phyloP scores from a whole-genome alignment of 2,888 invertebrate species.

The Coleophora deauratella region DNA sequence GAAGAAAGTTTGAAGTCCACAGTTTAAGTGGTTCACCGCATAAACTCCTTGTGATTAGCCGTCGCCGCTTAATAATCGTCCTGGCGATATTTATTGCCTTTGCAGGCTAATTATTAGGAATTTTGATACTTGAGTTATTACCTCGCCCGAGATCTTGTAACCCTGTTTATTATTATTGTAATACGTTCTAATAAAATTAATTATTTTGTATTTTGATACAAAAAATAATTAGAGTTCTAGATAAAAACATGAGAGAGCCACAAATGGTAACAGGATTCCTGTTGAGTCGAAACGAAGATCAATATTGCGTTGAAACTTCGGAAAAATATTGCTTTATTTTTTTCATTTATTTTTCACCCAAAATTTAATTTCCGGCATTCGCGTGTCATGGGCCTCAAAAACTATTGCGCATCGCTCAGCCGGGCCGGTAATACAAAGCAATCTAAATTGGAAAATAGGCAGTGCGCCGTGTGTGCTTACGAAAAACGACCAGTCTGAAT shows the following conservation, averaged over 20 bases:
- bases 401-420: constrained; percentile 72
- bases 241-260: no score
- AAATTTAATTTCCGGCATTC: constrained; percentile 64
- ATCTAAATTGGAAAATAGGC: constrained; percentile 75
- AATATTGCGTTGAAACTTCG: no score
- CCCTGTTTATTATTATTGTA: constrained; percentile 36
- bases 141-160: constrained; percentile 21
- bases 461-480: constrained; percentile 73
- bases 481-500: constrained; percentile 70
- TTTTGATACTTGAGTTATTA: constrained; percentile 71
- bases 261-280: no score
- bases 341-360: constrained; percentile 36
- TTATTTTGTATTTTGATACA: no score
- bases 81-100: constrained; percentile 61
- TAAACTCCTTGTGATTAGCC: constrained; percentile 55
- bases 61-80: constrained; percentile 63
- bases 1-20: constrained; percentile 21
- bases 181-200: no score
- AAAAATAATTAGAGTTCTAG: no score
- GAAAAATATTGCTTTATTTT: no score
- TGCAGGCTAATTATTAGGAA: constrained; percentile 65
- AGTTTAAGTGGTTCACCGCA: constrained; percentile 34
- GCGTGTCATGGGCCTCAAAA: constrained; percentile 67
- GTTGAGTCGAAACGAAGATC: no score
- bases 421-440: constrained; percentile 73